Conservation (phyloP, 1,140 invertebrate species). For the Metaphire vulgaris region DNA sequence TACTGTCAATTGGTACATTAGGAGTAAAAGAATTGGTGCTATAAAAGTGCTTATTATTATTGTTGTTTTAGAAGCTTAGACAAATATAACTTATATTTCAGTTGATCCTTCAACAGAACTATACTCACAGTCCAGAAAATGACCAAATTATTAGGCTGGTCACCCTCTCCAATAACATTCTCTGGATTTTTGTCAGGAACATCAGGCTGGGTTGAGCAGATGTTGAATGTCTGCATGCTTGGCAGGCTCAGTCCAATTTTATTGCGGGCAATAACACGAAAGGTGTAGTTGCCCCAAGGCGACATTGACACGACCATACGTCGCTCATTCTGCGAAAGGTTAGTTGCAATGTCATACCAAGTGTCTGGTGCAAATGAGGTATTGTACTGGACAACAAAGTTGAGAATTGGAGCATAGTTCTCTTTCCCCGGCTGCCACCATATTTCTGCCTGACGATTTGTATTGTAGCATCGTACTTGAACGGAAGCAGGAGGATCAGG, state of each 20-base stretch:
- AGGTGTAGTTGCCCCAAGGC: conserved; percentile 92
- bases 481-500: conserved; percentile 77
- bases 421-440: conserved; percentile 82
- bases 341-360: conserved; percentile 64
- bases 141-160: conserved; percentile 77
- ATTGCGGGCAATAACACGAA: conserved; percentile 85
- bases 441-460: conserved; percentile 65
- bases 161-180: conserved; percentile 84
- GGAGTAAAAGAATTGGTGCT: too few relatives aligned
- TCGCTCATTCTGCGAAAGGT: conserved; percentile 26
- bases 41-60: too few relatives aligned
- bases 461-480: conserved; percentile 51
- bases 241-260: conserved; percentile 83
- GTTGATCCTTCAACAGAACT: too few relatives aligned
- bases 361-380: conserved; percentile 86
- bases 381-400: conserved; percentile 87
- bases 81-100: too few relatives aligned
- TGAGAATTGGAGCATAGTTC: conserved; percentile 85
- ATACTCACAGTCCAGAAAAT: conserved; percentile 88
- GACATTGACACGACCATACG: conserved; percentile 56
- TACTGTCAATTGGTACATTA: too few relatives aligned
- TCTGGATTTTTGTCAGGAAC: conserved; percentile 90
- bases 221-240: conserved; percentile 65
- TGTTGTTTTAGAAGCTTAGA: too few relatives aligned
- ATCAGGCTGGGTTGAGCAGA: conserved; percentile 79